phyloP scores from a whole-genome alignment of 2,113 vertebrate genomes.

The Penelope pileata region DNA sequence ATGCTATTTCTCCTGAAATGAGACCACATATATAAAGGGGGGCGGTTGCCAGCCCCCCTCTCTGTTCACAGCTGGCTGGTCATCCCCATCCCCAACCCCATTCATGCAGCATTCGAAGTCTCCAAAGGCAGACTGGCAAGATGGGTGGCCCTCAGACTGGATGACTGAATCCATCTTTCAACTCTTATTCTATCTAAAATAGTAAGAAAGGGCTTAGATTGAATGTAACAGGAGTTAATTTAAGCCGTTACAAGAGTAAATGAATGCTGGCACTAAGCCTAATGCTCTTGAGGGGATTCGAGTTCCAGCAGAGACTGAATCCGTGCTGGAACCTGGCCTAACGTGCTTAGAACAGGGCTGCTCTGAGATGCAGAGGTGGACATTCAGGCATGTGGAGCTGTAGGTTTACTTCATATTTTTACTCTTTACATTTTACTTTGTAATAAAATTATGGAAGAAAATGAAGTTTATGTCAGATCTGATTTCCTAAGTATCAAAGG shows the following conservation, averaged over 20 bases:
- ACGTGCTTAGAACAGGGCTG: neutral
- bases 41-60: neutral
- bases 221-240: slow-evolving; percentile 36
- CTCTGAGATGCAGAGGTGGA: neutral
- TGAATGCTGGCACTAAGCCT: slow-evolving; percentile 52
- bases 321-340: slow-evolving; percentile 37
- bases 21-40: neutral
- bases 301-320: slow-evolving; percentile 28
- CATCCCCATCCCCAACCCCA: neutral
- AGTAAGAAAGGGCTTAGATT: neutral
- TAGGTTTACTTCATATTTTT: neutral
- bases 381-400: neutral
- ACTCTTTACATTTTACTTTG: neutral
- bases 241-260: slow-evolving; percentile 36
- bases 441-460: neutral
- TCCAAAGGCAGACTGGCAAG: neutral
- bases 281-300: slow-evolving; percentile 42
- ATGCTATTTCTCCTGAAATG: neutral
- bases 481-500: neutral
- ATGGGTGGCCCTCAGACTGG: slow-evolving; percentile 13
- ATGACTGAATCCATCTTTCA: slow-evolving; percentile 10
- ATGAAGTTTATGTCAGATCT: neutral
- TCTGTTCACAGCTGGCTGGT: neutral
- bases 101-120: neutral
- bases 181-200: neutral